Evolutionary conservation across 1,140 invertebrate species (phyloP).

Genomic region (Brachionus rubens): DNA sequence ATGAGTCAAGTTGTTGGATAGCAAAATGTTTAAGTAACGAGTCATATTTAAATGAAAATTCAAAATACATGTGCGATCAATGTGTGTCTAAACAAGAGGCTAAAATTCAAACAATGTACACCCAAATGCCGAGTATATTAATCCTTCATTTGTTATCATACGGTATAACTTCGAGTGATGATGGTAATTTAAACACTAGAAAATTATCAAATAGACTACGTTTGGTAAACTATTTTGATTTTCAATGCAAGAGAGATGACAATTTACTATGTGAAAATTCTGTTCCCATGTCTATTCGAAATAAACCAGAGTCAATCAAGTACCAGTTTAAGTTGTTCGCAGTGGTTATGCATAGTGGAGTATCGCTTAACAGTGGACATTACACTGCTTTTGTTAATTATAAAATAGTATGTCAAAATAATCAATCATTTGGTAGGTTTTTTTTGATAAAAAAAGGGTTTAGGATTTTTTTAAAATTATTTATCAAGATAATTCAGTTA

Average conservation of each 20-base stretch:
- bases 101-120: conserved; percentile 9
- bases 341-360: conserved; percentile 13
- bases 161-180: conserved; percentile 27
- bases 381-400: conserved; percentile 34
- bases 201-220: neutral
- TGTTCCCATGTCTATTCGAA: too few species aligned
- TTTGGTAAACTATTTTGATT: conserved; percentile 29
- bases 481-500: conserved; percentile 7
- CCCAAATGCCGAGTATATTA: conserved; percentile 22
- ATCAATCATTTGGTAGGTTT: neutral
- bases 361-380: conserved; percentile 27
- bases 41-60: conserved; percentile 37
- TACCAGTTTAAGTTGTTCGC: conserved; percentile 19
- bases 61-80: conserved; percentile 38
- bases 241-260: neutral
- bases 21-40: conserved; percentile 31
- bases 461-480: too few species aligned
- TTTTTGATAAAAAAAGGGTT: too few species aligned
- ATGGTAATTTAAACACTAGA: conserved; percentile 33
- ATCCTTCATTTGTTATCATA: conserved; percentile 24
- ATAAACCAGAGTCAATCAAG: neutral
- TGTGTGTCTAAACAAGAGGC: conserved; percentile 32
- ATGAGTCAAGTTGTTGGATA: conserved; percentile 22
- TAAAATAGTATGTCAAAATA: conserved; percentile 15
- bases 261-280: neutral